These are phyloP conservation scores for Tholera decimalis DNA, from an alignment of 2,888 invertebrate genomes.

Conservation along the genomic window DNA sequence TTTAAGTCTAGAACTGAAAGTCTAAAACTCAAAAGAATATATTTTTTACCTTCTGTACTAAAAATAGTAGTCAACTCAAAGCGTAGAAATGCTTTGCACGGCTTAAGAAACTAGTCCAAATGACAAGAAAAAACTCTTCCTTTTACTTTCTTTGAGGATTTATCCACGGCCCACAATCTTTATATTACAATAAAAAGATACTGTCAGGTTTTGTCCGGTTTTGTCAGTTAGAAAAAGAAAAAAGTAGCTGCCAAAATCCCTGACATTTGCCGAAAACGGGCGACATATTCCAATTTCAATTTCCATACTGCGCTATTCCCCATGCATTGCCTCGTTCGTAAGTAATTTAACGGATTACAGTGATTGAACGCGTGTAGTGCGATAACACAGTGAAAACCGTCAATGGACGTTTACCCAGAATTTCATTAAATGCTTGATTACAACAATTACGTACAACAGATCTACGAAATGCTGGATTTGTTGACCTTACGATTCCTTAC, in stretches of 20 bases:
- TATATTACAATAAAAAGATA: slow-evolving; percentile 54
- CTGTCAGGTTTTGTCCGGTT: slow-evolving; percentile 40
- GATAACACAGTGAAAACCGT: slow-evolving; percentile 26
- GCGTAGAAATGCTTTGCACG: slow-evolving; percentile 39
- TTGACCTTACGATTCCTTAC: background rate
- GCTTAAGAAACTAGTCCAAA: slow-evolving; percentile 44
- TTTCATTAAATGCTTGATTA: slow-evolving; percentile 10
- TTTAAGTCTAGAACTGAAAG: background rate
- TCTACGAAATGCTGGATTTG: background rate
- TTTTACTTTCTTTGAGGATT: slow-evolving; percentile 47
- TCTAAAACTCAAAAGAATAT: slow-evolving; percentile 10
- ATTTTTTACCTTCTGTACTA: slow-evolving; percentile 10
- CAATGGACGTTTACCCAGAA: slow-evolving; percentile 16
- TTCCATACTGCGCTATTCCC: slow-evolving; percentile 29
- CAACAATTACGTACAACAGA: background rate
- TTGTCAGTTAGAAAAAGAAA: slow-evolving; percentile 21
- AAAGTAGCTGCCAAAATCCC: slow-evolving; percentile 18
- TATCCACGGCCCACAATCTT: slow-evolving; percentile 36
- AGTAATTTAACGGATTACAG: slow-evolving; percentile 41
- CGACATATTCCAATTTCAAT: slow-evolving; percentile 57
- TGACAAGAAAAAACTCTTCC: slow-evolving; percentile 44
- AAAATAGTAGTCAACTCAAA: slow-evolving; percentile 19
- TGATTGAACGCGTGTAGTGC: slow-evolving; percentile 42
- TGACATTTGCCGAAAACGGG: slow-evolving; percentile 48
- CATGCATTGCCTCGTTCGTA: slow-evolving; percentile 37